Evolutionary conservation across 2,113 vertebrate genomes (phyloP).

Genomic region (Haemorhous mexicanus): DNA sequence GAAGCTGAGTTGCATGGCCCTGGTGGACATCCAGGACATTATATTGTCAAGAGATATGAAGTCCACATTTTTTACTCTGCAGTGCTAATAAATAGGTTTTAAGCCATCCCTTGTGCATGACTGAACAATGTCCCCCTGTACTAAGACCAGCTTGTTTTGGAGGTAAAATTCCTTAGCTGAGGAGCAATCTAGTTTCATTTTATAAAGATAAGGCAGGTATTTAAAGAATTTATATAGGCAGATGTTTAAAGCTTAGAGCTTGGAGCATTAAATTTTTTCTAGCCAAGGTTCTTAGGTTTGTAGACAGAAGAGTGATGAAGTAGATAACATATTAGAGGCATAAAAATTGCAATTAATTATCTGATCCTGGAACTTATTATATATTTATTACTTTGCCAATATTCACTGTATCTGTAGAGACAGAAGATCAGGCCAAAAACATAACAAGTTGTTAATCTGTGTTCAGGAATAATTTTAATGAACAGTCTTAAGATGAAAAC

Average conservation of each 20-base stretch:
- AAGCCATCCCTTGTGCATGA: not conserved
- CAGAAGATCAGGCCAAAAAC: not conserved
- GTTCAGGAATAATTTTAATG: slow-evolving; percentile 1
- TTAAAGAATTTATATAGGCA: not conserved
- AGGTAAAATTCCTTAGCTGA: not conserved
- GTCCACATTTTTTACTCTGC: not conserved
- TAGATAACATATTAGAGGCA: not conserved
- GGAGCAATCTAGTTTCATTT: not conserved
- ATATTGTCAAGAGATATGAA: not conserved
- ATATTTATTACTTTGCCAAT: not conserved
- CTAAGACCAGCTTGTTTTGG: not conserved
- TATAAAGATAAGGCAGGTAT: not conserved
- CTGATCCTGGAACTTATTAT: not conserved
- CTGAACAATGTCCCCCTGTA: not conserved
- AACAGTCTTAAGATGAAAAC: not conserved
- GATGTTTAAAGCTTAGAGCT: not conserved
- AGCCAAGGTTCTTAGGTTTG: not conserved
- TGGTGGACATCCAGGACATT: not conserved
- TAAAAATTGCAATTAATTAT: not conserved
- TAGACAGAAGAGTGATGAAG: not conserved
- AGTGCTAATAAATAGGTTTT: not conserved
- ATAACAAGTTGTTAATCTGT: not conserved
- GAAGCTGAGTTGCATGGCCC: not conserved
- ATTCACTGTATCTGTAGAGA: not conserved
- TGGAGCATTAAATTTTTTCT: not conserved